Percentiles rank a stretch among this genome's conserved stretches.
phyloP scores from a whole-genome alignment of 2,888 invertebrate species.

The Orthosia gothica region DNA sequence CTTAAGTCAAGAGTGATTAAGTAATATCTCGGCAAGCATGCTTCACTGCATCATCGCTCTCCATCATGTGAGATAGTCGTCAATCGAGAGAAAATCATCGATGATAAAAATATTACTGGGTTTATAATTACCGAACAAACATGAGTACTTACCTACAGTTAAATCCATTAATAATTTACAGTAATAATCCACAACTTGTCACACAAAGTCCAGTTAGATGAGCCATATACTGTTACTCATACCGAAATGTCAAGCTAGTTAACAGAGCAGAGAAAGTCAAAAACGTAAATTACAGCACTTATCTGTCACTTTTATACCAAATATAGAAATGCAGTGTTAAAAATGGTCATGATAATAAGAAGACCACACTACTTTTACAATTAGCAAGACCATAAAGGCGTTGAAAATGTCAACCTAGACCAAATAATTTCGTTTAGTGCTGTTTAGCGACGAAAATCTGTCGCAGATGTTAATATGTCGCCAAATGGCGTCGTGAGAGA shows the following conservation, averaged over 20 bases:
- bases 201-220: conserved; percentile 28
- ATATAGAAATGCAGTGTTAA: conserved; percentile 29
- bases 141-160: not conserved
- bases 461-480: conserved; percentile 67
- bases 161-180: conserved; percentile 23
- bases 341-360: conserved; percentile 16
- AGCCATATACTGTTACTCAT: conserved; percentile 6
- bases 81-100: no score
- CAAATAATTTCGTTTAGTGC: conserved; percentile 50
- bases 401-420: conserved; percentile 63
- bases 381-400: conserved; percentile 39
- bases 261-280: conserved; percentile 42
- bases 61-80: no score
- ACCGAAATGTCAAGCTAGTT: conserved; percentile 7
- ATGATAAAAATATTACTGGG: no score
- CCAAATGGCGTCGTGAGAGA: conserved; percentile 70
- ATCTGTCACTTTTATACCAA: conserved; percentile 35
- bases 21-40: no score
- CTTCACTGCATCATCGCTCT: no score
- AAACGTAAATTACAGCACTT: conserved; percentile 13
- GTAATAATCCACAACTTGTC: conserved; percentile 14
- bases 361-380: conserved; percentile 49
- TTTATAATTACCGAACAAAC: not conserved
- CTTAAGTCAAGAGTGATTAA: no score
- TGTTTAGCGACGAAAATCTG: conserved; percentile 62